Conservation (phyloP, 1,140 invertebrate genomes). For the Aporrectodea caliginosa region DNA sequence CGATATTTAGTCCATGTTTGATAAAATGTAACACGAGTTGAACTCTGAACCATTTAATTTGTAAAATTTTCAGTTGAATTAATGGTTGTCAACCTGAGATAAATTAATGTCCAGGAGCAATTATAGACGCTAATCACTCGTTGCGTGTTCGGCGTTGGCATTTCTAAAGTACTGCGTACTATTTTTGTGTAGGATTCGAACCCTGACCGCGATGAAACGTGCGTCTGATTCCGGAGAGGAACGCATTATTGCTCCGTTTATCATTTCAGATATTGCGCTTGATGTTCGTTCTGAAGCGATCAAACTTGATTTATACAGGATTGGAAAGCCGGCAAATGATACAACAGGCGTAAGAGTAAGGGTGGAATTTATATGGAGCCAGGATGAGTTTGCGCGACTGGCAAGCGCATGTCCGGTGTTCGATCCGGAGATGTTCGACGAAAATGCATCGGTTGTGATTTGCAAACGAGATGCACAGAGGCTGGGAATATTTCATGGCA, state of each 20-base stretch:
- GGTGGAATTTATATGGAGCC: background rate
- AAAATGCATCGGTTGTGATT: background rate
- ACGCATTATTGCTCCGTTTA: background rate
- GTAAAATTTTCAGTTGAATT: too few species aligned
- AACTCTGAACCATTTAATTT: too few species aligned
- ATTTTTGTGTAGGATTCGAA: too few species aligned
- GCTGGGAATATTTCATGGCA: background rate
- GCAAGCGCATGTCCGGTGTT: background rate
- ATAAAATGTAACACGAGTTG: too few species aligned
- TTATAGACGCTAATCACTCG: too few species aligned
- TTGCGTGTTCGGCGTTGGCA: too few species aligned
- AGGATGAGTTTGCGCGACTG: background rate
- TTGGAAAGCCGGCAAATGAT: background rate
- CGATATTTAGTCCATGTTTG: too few species aligned
- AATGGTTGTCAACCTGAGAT: too few species aligned
- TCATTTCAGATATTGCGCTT: background rate
- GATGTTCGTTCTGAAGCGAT: background rate
- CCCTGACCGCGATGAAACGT: too few species aligned
- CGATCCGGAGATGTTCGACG: background rate
- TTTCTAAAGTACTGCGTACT: too few species aligned
- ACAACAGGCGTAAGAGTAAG: background rate
- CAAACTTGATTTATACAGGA: background rate
- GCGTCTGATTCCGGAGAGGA: too few species aligned
- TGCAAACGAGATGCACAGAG: background rate
- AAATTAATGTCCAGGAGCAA: too few species aligned